Evolutionary conservation across 2,888 invertebrate genomes (phyloP), one percentile per base, ranked within the genome.

Genomic region (Sycophila texana): DNA sequence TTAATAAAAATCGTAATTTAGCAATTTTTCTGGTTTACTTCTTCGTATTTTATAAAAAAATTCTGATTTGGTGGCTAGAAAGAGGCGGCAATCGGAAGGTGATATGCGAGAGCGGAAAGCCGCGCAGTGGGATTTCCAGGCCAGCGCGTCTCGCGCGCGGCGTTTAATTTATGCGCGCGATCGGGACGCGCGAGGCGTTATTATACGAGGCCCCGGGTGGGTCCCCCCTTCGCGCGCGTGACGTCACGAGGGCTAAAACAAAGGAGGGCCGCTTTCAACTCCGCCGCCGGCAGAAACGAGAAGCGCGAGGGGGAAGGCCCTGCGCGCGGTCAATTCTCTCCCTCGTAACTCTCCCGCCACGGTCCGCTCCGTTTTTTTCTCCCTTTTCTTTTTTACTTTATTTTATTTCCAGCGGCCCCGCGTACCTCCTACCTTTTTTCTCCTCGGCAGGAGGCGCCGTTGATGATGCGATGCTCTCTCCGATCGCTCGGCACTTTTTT

Each of bases 241-340:
- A 89, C 88, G 89, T 88, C 88, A 88, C 87, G 88, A 89, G 86
- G 86, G 26, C 84, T 88, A 87, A 89, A 88, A 90, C 89, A 89
- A 90, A 89, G 88, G 85, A 86, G 84, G 81, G 81, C 82, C 75
- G 81, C 77, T 88, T 88, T 88, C 82, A 85, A 87, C 84, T 81
- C 80, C 82, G 86, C 87, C 79, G 79, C 60, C 88, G 87, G 86
- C 82, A 71, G 81, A 74, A 81, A 65, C 68, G 77, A 81, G 81
- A 81, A 74, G 74, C 75, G 72, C 57, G 80, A 77, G 79, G 70
- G 68, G 60, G 53, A 39, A 39, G 39, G 39, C 39, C 39, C n/a
- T 2, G 47, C 22, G 18, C 65, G 13, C 55, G 14, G 18, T 49
- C 60, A 18, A 18, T 53, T 68, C 75, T 39, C 60, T 30, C 60